Base-by-base conservation (phyloP, 2,797 vertebrate species). In the Craterocephalus amniculus region DNA sequence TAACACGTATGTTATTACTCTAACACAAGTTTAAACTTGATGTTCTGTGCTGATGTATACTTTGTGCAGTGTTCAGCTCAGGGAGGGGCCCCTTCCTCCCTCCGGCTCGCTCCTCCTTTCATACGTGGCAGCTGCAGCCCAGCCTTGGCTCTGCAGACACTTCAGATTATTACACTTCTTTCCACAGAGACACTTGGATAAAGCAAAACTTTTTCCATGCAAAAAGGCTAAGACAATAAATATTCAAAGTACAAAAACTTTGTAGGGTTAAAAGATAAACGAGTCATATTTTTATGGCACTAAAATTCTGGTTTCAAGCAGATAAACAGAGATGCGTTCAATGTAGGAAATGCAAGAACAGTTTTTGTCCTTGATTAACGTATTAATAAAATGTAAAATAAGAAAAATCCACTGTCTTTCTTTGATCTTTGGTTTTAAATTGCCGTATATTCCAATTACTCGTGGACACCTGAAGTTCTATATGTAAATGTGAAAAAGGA, bases 41-140 rank as follows among this genome's bases (percentile, higher is more conserved):
- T 68, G 34, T 52, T 14, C 0, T 18, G 29, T 13, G 51, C 38
- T 74, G 76, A 67, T 55, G 63, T 43, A 67, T 67, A 74, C 54
- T 70, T 73, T 48, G 7, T 58, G 62, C 66, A 55, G 20, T 6
- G 34, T 4, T 16, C 36, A 2, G 55, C 0, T 22, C 26, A 60
- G 73, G 85, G 80, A 78, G 82, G 81, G 60, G 70, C 58, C 18
- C 66, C 27, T 58, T 8, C 52, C 14, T 48, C 20, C 22, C 26
- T 7, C 1, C 22, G 0, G 12, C 24, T 77, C 4, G 83, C 90
- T 81, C 91, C 89, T 90, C 91, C 89, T 83, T 83, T 87, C 91
- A 89, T 93, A 93, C 91, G 91, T 93, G 91, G 91, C 91, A 93
- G 31, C 83, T 73, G 32, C 29, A 31, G 29, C 29, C 2, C 4